A percentile compares a stretch with the other conserved stretches of the same genome.
These are phyloP conservation scores for Crax fasciolata DNA, from an alignment of 2,797 vertebrate species.

Conservation along the genomic window DNA sequence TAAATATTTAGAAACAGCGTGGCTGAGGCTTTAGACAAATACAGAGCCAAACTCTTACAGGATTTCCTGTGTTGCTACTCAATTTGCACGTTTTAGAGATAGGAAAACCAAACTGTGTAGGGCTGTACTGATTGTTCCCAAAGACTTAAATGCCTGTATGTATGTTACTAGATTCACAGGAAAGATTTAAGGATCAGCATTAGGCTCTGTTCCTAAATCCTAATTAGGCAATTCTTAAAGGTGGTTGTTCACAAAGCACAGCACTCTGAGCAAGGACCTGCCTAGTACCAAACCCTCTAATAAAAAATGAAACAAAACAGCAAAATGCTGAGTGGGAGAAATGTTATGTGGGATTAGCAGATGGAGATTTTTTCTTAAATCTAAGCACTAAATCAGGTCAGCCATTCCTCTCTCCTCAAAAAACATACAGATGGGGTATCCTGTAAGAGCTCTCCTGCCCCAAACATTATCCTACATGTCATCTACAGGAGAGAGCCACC, in stretches of 20 bases:
- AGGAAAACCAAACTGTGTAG: not conserved
- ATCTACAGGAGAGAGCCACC: not conserved
- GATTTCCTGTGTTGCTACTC: not conserved
- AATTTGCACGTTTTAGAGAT: not conserved
- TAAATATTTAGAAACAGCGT: conserved; percentile 46
- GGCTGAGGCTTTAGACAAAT: not conserved
- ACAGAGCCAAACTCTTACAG: not conserved
- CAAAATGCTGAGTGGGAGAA: not conserved
- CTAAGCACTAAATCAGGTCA: not conserved
- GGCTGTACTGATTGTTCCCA: not conserved
- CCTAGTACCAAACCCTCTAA: not conserved
- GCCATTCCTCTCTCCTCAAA: not conserved
- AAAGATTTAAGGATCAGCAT: conserved; percentile 42
- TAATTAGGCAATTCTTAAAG: not conserved
- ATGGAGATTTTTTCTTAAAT: not conserved
- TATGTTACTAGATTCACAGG: not conserved
- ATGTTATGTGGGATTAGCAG: not conserved
- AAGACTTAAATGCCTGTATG: not conserved
- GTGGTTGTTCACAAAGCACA: not conserved
- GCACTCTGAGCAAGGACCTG: not conserved
- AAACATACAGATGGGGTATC: not conserved
- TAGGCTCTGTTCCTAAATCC: conserved; percentile 1
- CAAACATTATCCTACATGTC: not conserved
- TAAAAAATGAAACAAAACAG: not conserved
- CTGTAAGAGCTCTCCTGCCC: not conserved